Conservation (phyloP, 2,113 vertebrate genomes). For the Albula goreensis region DNA sequence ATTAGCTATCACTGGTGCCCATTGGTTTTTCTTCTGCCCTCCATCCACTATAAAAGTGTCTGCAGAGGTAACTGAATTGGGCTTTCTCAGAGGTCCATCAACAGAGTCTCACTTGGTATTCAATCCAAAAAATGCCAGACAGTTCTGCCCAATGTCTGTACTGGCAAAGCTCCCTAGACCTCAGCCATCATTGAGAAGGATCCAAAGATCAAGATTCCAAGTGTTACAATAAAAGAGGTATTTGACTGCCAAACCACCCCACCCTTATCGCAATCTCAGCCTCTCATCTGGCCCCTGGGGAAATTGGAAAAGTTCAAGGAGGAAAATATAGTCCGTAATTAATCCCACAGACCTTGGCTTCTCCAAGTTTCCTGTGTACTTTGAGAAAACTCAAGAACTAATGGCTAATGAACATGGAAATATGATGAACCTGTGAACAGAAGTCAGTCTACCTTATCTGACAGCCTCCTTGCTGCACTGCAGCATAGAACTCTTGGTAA, state of each 20-base stretch:
- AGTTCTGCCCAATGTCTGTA: background rate
- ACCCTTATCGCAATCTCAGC: constrained; percentile 11
- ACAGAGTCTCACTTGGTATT: background rate
- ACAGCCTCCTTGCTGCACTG: background rate
- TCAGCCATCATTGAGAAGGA: background rate
- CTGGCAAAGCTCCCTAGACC: too few relatives aligned
- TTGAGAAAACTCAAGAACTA: constrained; percentile 2
- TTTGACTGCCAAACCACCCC: background rate
- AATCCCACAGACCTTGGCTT: background rate
- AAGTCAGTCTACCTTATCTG: background rate
- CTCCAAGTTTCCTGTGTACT: background rate
- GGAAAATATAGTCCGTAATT: constrained; percentile 9
- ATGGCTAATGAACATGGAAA: background rate
- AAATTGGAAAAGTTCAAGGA: background rate
- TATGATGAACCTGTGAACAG: background rate
- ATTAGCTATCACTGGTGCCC: too few relatives aligned
- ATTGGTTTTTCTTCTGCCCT: too few relatives aligned
- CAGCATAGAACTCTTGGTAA: background rate
- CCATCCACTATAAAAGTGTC: background rate
- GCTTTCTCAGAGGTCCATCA: background rate
- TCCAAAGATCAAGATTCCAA: background rate
- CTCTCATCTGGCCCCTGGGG: background rate
- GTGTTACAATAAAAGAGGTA: background rate
- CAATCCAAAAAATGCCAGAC: background rate
- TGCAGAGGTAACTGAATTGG: background rate